Evolutionary conservation across 2,797 vertebrate genomes (phyloP).

Genomic region (Agapornis canus): DNA sequence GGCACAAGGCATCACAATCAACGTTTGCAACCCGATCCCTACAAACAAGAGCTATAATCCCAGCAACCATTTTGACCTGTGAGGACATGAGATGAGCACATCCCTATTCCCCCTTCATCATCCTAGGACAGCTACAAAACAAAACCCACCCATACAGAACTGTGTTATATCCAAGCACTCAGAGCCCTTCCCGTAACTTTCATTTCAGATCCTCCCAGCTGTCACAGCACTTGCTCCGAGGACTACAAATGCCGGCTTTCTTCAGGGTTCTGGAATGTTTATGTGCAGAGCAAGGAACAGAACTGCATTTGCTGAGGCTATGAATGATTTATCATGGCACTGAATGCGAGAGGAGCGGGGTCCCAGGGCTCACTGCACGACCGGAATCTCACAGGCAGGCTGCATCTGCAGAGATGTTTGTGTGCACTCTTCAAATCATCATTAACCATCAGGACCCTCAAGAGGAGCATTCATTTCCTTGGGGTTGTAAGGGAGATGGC

Average conservation of each 20-base stretch:
- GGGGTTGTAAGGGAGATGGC: conserved; percentile 34
- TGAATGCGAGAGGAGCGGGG: conserved; percentile 45
- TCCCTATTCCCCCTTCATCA: background rate
- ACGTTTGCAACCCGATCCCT: background rate
- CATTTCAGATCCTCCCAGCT: conserved; percentile 39
- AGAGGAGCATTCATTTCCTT: conserved; percentile 56
- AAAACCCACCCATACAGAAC: background rate
- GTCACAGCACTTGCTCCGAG: conserved; percentile 40
- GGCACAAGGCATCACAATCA: background rate
- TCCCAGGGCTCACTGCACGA: conserved; percentile 52
- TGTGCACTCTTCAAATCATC: conserved; percentile 62
- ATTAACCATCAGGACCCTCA: conserved; percentile 63
- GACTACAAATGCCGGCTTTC: conserved; percentile 43
- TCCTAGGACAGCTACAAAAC: background rate
- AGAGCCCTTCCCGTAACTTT: background rate
- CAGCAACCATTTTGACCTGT: background rate
- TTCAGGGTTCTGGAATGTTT: conserved; percentile 40
- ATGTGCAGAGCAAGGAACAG: conserved; percentile 1
- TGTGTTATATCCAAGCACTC: background rate
- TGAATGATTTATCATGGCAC: conserved; percentile 67
- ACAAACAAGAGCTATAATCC: background rate
- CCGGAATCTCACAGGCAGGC: conserved; percentile 39
- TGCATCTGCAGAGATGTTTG: conserved; percentile 64
- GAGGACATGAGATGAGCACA: background rate
- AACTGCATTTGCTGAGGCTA: conserved; percentile 50